phyloP scores from a whole-genome alignment of 2,888 invertebrate genomes.

The Nemapogon koenigi region DNA sequence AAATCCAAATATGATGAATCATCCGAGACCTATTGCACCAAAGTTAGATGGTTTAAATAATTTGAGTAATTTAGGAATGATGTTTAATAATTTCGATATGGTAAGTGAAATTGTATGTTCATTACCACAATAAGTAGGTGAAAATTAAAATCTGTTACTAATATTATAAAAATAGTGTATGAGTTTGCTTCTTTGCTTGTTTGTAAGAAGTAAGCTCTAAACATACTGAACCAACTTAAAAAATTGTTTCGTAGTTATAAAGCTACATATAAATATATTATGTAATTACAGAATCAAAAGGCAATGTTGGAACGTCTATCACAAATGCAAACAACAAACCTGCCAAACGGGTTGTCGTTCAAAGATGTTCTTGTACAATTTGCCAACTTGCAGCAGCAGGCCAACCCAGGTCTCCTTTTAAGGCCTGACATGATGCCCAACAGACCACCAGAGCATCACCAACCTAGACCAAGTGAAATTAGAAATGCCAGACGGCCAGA shows the following conservation, averaged over 20 bases:
- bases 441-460: slow-evolving; percentile 34
- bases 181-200: too few species aligned
- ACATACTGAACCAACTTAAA: too few species aligned
- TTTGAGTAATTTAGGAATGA: slow-evolving; percentile 39
- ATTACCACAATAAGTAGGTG: too few species aligned
- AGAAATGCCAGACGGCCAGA: slow-evolving; percentile 20
- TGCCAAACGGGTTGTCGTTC: slow-evolving; percentile 62
- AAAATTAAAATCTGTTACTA: too few species aligned
- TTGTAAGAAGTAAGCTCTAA: too few species aligned
- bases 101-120: slow-evolving; percentile 39
- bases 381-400: slow-evolving; percentile 63
- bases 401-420: slow-evolving; percentile 11
- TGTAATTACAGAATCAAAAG: slow-evolving; percentile 45
- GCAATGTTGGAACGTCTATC: slow-evolving; percentile 52
- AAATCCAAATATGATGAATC: slow-evolving; percentile 37
- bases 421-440: slow-evolving; percentile 34
- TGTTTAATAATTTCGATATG: slow-evolving; percentile 58
- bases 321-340: slow-evolving; percentile 51
- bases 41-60: slow-evolving; percentile 31
- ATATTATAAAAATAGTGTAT: too few species aligned
- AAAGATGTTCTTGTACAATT: slow-evolving; percentile 81
- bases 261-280: too few species aligned
- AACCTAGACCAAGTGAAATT: slow-evolving; percentile 23
- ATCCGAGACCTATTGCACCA: slow-evolving; percentile 48
- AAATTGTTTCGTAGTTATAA: too few species aligned